Conservation (phyloP, 2,888 invertebrate species). For the Elysia crispata region DNA sequence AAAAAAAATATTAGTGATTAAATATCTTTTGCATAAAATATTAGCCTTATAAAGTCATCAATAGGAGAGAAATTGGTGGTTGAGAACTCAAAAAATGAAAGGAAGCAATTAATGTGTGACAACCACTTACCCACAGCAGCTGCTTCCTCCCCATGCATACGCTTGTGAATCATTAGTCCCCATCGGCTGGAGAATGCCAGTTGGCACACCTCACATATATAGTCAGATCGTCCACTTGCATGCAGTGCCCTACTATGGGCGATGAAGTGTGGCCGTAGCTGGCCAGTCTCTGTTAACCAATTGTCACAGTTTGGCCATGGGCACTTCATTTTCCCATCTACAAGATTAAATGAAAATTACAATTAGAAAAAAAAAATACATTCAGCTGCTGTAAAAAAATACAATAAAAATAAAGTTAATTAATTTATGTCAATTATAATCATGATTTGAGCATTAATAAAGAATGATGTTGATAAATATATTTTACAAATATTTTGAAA, state of each 20-base stretch:
- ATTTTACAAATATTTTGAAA: no score
- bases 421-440: no score
- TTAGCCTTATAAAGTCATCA: no score
- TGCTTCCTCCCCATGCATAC: conserved; percentile 45
- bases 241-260: conserved; percentile 44
- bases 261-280: conserved; percentile 42
- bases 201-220: conserved; percentile 46
- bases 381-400: no score
- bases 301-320: conserved; percentile 46
- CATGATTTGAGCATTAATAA: no score
- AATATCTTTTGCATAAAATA: no score
- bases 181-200: conserved; percentile 41
- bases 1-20: no score
- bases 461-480: no score
- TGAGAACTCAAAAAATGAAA: no score
- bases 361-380: neutral
- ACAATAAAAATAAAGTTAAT: no score
- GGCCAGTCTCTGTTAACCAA: conserved; percentile 42
- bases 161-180: conserved; percentile 47
- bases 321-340: conserved; percentile 42
- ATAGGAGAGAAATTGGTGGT: no score
- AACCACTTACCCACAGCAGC: conserved; percentile 23
- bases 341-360: neutral
- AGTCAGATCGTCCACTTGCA: conserved; percentile 40
- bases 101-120: no score